These are phyloP conservation scores for Corydoras sp. DNA, from an alignment of 2,113 vertebrate species.

Conservation along the genomic window DNA sequence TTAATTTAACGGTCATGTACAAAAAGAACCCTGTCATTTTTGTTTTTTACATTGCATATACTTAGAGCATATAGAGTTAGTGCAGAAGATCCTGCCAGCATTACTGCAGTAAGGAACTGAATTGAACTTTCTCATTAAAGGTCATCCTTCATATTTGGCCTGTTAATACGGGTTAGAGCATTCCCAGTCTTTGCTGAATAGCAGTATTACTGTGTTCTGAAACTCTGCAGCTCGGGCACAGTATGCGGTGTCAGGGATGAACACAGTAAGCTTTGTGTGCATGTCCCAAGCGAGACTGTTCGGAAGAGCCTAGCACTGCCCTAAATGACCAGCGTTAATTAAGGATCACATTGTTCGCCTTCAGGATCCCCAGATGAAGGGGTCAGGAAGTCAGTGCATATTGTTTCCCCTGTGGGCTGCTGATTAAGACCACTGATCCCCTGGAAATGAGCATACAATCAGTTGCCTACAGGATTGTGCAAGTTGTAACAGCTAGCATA, in stretches of 20 bases:
- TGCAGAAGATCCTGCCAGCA: background rate
- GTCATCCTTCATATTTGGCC: conserved; percentile 31
- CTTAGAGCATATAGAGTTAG: too few species aligned
- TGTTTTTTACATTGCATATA: too few species aligned
- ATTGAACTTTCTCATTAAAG: conserved; percentile 18
- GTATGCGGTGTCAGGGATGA: conserved; percentile 40
- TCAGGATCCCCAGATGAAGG: conserved; percentile 61
- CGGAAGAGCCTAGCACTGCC: conserved; percentile 63
- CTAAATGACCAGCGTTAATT: conserved; percentile 67
- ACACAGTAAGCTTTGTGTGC: conserved; percentile 49
- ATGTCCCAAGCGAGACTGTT: conserved; percentile 59
- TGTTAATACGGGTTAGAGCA: conserved; percentile 15
- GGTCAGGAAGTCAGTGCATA: conserved; percentile 67
- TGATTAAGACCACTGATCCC: conserved; percentile 44
- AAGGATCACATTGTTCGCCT: conserved; percentile 66
- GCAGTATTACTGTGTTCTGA: conserved; percentile 24
- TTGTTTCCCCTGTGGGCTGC: conserved; percentile 58
- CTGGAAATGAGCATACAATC: conserved; percentile 37
- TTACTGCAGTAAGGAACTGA: conserved; percentile 7
- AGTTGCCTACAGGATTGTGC: background rate
- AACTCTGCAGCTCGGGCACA: conserved; percentile 33
- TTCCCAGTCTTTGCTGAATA: conserved; percentile 32
- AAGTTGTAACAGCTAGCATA: background rate
- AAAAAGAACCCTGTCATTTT: too few species aligned
- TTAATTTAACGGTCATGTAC: too few species aligned